Evolutionary conservation across 2,888 invertebrate genomes (phyloP).

Genomic region (Leucophenga maculata): DNA sequence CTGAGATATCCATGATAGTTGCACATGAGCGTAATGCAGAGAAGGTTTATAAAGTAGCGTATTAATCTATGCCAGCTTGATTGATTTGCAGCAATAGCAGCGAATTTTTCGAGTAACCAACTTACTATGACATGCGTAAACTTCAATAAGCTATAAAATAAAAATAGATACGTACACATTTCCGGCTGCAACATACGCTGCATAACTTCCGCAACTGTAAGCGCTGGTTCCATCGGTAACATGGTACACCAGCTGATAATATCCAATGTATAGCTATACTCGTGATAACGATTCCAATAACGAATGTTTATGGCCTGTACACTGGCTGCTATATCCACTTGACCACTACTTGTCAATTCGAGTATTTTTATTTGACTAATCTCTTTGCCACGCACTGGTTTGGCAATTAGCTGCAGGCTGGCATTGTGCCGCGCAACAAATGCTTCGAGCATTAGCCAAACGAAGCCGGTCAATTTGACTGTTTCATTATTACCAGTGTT

Average conservation of each 20-base stretch:
- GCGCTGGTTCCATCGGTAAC: slow-evolving; percentile 42
- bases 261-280: slow-evolving; percentile 44
- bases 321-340: slow-evolving; percentile 42
- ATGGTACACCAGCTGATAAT: slow-evolving; percentile 45
- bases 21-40: slow-evolving; percentile 9
- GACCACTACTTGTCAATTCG: slow-evolving; percentile 39
- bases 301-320: background rate
- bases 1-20: slow-evolving; percentile 41
- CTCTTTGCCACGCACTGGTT: slow-evolving; percentile 8
- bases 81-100: background rate
- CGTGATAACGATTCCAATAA: background rate
- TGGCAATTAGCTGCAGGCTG: slow-evolving; percentile 20
- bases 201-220: slow-evolving; percentile 23
- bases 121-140: no score
- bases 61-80: no score
- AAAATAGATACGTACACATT: background rate
- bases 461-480: slow-evolving; percentile 36
- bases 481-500: slow-evolving; percentile 25
- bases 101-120: no score
- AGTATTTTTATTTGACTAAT: slow-evolving; percentile 32
- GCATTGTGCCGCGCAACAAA: slow-evolving; percentile 40
- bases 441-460: slow-evolving; percentile 39
- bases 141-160: slow-evolving; percentile 24
- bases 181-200: slow-evolving; percentile 25
- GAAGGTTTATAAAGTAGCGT: no score